A percentile compares a stretch with the other conserved stretches of the same genome.
Evolutionary conservation across 2,888 invertebrate species (phyloP).

Genomic region (Eupithecia subfuscata): DNA sequence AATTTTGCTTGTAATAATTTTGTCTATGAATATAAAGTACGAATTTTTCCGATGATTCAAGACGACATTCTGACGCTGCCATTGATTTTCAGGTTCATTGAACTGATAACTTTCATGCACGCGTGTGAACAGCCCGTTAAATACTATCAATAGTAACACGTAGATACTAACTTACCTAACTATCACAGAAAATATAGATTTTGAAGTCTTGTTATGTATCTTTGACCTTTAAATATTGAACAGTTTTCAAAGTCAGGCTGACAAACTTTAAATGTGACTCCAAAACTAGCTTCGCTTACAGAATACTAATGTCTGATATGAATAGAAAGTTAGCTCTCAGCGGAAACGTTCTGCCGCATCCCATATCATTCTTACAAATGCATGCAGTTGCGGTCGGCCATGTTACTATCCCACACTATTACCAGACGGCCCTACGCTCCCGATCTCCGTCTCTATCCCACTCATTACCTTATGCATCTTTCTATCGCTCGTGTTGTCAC

Average conservation of each 20-base stretch:
- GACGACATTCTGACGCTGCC: slow-evolving; percentile 37
- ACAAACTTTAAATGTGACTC: slow-evolving; percentile 10
- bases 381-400: slow-evolving; percentile 80
- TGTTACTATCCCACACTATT: slow-evolving; percentile 66
- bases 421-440: slow-evolving; percentile 53
- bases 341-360: slow-evolving; percentile 52
- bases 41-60: slow-evolving; percentile 34
- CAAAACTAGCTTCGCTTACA: slow-evolving; percentile 24
- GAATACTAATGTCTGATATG: slow-evolving; percentile 37
- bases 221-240: slow-evolving; percentile 34
- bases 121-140: slow-evolving; percentile 41
- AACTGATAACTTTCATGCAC: slow-evolving; percentile 47
- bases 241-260: slow-evolving; percentile 10
- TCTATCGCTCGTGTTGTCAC: slow-evolving; percentile 57
- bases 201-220: slow-evolving; percentile 24
- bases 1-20: slow-evolving; percentile 33
- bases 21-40: slow-evolving; percentile 27
- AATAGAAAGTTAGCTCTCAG: slow-evolving; percentile 50
- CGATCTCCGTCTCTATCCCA: slow-evolving; percentile 57
- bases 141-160: slow-evolving; percentile 36
- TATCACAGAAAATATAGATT: slow-evolving; percentile 32
- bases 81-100: slow-evolving; percentile 52
- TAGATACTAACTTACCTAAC: neutral
- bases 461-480: slow-evolving; percentile 48
- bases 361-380: slow-evolving; percentile 59